Evolutionary conservation across 2,113 vertebrate species (phyloP), one percentile per base, ranked within the genome.

Genomic region (Sapajus apella): DNA sequence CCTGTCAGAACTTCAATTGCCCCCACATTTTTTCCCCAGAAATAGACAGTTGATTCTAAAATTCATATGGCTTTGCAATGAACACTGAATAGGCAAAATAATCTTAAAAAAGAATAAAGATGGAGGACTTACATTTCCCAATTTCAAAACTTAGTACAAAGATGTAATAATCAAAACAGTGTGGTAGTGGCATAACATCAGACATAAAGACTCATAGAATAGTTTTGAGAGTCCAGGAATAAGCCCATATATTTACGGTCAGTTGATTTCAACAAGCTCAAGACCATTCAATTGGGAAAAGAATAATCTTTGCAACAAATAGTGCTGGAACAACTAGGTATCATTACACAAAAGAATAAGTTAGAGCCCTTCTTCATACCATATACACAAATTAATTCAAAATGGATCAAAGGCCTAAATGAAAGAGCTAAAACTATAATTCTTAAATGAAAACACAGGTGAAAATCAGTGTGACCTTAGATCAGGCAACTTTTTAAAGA

Each of bases 1-100:
- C 11, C 12, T 68, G 80, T 85, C 45, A 70, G 86, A 97, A 96
- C n/a, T 87, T 50, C 18, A 92, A 82, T 17, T 87, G 37, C 32
- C 9, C 64, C n/a, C 8, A 25, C 56, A 17, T 64, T 64, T 30
- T 66, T 45, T 40, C 7, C 11, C 35, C 18, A 72, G 47, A 95
- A 82, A 82, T 20, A 8, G 58, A 61, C 16, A 86, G 58, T 20
- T 87, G 32, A 93, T 77, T 27, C n/a, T 66, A 84, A 80, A 70
- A 95, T 64, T 61, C 43, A 76, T 30, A 43, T 21, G 55, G 76
- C 72, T 55, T 72, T 87, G 11, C n/a, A 82, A 77, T 40, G 43
- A 97, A 90, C 8, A 61, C 1, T 37, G 32, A 90, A 58, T 25
- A 89, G 55, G 23, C 55, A 81, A 85, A 90, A 81, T 32, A 84